Percentiles rank a stretch among this genome's conserved stretches.
Conservation (phyloP, 2,113 vertebrate genomes). For the Haliaeetus leucogaster region DNA sequence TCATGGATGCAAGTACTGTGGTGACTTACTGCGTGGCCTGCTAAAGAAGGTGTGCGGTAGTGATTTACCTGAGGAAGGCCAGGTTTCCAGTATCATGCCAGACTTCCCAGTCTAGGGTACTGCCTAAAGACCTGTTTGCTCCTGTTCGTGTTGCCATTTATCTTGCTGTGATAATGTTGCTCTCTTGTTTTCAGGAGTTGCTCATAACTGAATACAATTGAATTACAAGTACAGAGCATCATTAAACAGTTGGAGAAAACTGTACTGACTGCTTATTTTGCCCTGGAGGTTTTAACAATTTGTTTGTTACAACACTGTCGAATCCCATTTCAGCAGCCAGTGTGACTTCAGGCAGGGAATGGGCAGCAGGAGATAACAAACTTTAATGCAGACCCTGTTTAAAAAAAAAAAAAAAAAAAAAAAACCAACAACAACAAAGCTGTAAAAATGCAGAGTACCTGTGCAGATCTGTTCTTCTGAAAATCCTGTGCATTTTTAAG, state of each 20-base stretch:
- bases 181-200: not conserved
- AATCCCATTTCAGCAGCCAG: not conserved
- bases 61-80: not conserved
- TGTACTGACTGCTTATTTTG: not conserved
- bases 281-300: not conserved
- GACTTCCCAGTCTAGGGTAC: not conserved
- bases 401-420: not conserved
- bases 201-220: not conserved
- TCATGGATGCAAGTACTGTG: not conserved
- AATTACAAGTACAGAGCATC: not conserved
- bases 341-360: not conserved
- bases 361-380: not conserved
- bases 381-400: not conserved
- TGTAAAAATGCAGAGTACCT: not conserved
- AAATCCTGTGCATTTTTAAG: not conserved
- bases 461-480: not conserved
- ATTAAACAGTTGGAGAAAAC: not conserved
- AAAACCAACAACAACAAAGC: no score
- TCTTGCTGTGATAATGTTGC: not conserved
- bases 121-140: not conserved
- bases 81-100: not conserved
- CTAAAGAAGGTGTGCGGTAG: not conserved
- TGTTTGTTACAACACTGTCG: not conserved
- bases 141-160: accelerated
- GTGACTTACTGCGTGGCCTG: not conserved